Base-by-base conservation (phyloP, 2,797 vertebrate species). In the Mormyrops boulengeri region DNA sequence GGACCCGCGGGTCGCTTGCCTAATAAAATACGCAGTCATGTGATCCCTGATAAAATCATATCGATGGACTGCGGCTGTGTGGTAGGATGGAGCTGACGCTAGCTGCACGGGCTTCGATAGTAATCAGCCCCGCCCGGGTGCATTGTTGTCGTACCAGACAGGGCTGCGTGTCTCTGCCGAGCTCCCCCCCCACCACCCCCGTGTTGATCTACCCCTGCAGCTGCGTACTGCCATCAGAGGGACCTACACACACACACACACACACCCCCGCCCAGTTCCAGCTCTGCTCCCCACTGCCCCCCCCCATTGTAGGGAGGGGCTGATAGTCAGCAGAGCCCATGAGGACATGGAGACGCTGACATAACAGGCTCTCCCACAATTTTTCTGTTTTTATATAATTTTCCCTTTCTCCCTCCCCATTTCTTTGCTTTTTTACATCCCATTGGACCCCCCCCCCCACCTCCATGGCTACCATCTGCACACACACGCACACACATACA, bases 391-490 rank as follows among this genome's bases (percentile, higher is more conserved):
- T 38, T 50, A 9, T 47, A 19, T 44, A 14, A 17, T 8, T n/a
- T 30, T 26, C 41, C 47, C 34, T 8, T 26, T 66, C 44, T 50
- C 22, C 7, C 47, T 22, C 26, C 22, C 82, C 62, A 5, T 6
- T 41, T 19, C 4, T 49, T 19, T 49, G 44, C 44, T 82, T 26
- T 60, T 60, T 5, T n/a, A 62, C 8, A 86, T 88, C 34, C 86
- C n/a, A n/a, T n/a, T 52, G 62, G 38, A 19, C 53, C 52, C 73
- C 52, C 53, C 87, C 47, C 38, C 50, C 87, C 4, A 80, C 80
- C 55, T 88, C 80, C 73, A 34, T 53, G 49, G 88, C 77, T 88
- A 73, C 86, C n/a, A 52, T 84, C 22, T 88, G 55, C 14, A 2
- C 14, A 1, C 60, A 49, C 57, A 49, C 62, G 26, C 17, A 50